Evolutionary conservation across 2,113 vertebrate genomes (phyloP).

Genomic region (Scatophagus argus): DNA sequence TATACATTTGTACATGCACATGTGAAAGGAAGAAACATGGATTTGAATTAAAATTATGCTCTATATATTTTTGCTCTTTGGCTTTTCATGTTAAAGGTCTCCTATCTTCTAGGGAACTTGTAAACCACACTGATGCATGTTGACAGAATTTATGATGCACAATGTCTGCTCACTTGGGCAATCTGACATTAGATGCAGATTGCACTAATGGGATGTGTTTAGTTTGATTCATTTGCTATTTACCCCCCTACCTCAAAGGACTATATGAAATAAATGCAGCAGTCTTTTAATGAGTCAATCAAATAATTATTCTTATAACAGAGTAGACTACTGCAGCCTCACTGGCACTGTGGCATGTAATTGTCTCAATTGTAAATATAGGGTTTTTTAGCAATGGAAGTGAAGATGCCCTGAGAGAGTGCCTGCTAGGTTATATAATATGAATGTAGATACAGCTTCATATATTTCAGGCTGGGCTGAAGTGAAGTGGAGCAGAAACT

Average conservation of each 20-base stretch:
- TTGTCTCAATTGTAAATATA: slow-evolving; percentile 43
- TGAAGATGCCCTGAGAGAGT: slow-evolving; percentile 32
- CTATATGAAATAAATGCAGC: slow-evolving; percentile 13
- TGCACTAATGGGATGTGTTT: slow-evolving; percentile 38
- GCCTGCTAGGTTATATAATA: slow-evolving; percentile 51
- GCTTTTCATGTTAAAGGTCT: not conserved
- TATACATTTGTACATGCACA: slow-evolving; percentile 63
- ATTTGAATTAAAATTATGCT: slow-evolving; percentile 58
- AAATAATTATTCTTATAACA: slow-evolving; percentile 16
- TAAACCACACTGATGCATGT: slow-evolving; percentile 20
- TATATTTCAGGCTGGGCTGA: slow-evolving; percentile 39
- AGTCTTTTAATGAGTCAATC: slow-evolving; percentile 24
- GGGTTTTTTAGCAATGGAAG: slow-evolving; percentile 20
- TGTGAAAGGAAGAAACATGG: slow-evolving; percentile 20
- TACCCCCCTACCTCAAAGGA: not conserved
- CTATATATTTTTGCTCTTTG: slow-evolving; percentile 11
- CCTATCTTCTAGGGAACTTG: not conserved
- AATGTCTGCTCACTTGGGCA: not conserved
- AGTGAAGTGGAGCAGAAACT: slow-evolving; percentile 77
- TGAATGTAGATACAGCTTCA: slow-evolving; percentile 40
- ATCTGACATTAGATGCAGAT: slow-evolving; percentile 32
- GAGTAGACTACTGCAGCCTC: not conserved
- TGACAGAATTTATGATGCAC: slow-evolving; percentile 9
- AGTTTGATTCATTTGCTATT: slow-evolving; percentile 24
- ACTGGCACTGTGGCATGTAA: slow-evolving; percentile 20